Evolutionary conservation across 2,888 invertebrate species (phyloP), one percentile per base, ranked within the genome.

Genomic region (Beris chalybata): DNA sequence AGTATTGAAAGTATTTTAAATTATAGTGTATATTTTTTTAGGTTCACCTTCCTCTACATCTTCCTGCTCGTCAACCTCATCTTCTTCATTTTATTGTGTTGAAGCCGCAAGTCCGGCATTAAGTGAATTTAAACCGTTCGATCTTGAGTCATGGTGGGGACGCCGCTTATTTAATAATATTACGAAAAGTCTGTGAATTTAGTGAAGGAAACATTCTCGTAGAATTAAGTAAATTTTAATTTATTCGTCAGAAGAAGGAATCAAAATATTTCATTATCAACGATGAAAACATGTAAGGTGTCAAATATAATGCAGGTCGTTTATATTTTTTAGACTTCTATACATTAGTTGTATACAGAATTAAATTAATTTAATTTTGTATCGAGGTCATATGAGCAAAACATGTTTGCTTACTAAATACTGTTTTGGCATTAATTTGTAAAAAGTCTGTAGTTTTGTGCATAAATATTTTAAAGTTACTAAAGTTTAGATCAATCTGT

Each of bases 111-210:
- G 88, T 76, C 84, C 87, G 45, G 83, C 84, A 31, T 83, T 92
- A 59, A 85, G 86, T 74, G 92, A 93, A 80, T 95, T 94, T 79
- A 91, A 92, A 76, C 92, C 93, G 22, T 94, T 94, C 76, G 94
- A 95, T 82, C 84, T 95, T 76, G 94, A 93, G 78, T 89, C 91
- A 45, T 94, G 93, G 91, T 94, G 93, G 93, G 93, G 93, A 70
- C 90, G 91, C 77, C 84, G 93, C 71, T 83, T 92, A 70, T 92
- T 90, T 82, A 90, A 92, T 75, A 92, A 91, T 79, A 90, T 93
- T 78, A 92, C 92, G 67, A 91, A 89, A 79, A 92, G 91, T 69
- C 85, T 88, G 72, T 86, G 83, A 85, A 74, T 38, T 65, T 59
- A 29, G 12, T 57, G 45, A 30, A 64, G 15, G 50, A 12, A 58